Conservation (phyloP, 53 echinoderm and acorn worm species). For the Patiria pectinifera region DNA sequence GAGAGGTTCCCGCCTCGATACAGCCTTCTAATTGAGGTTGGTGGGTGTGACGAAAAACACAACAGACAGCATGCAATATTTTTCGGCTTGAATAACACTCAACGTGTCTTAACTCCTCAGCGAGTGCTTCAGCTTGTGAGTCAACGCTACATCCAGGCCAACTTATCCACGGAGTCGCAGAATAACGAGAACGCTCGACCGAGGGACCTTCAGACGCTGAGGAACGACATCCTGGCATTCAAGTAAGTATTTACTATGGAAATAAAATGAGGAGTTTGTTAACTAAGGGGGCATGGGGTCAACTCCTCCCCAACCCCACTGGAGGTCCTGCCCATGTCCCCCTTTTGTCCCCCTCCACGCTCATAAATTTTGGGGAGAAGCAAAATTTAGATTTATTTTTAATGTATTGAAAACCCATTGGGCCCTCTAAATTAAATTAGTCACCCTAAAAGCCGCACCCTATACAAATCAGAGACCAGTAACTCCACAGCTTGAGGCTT, state of each 20-base stretch:
- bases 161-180: slow-evolving; percentile 50
- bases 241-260: slow-evolving; percentile 13
- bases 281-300: too few species aligned
- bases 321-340: too few species aligned
- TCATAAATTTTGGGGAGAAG: too few species aligned
- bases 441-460: too few species aligned
- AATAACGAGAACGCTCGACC: slow-evolving; percentile 27
- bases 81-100: background rate
- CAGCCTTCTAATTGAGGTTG: background rate
- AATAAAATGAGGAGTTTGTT: too few species aligned
- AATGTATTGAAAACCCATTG: too few species aligned
- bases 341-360: too few species aligned
- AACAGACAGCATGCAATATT: background rate
- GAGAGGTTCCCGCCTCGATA: background rate
- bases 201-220: slow-evolving; percentile 37
- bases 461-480: too few species aligned
- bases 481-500: too few species aligned
- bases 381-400: too few species aligned
- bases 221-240: slow-evolving; percentile 65
- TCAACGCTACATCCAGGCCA: slow-evolving; percentile 23
- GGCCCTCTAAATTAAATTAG: too few species aligned
- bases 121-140: slow-evolving; percentile 36
- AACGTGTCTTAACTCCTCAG: background rate
- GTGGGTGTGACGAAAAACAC: background rate
- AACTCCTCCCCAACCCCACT: too few species aligned